Evolutionary conservation across 1,140 invertebrate species (phyloP).

Genomic region (Lordiphosa stackelbergi): DNA sequence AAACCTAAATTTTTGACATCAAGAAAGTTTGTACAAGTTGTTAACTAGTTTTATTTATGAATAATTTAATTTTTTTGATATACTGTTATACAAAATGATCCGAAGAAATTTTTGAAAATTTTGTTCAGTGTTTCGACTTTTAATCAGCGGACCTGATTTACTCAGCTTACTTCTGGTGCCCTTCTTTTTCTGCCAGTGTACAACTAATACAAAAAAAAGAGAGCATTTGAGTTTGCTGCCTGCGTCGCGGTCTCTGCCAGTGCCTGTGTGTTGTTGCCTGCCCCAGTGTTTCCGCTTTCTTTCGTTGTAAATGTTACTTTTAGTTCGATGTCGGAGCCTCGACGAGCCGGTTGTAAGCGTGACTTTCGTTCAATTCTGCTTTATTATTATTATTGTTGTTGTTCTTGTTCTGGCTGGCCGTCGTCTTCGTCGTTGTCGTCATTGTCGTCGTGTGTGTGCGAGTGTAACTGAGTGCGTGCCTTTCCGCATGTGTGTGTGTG

Average conservation of each 20-base stretch:
- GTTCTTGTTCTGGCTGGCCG: constrained; percentile 3
- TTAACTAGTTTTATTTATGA: too few species aligned
- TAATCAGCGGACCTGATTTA: too few species aligned
- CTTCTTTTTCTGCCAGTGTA: constrained; percentile 3
- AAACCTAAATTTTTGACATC: too few species aligned
- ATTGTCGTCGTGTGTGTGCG: constrained; percentile 26
- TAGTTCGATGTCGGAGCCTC: constrained; percentile 71
- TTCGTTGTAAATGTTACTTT: constrained; percentile 74
- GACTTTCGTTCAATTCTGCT: constrained; percentile 72
- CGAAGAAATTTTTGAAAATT: too few species aligned
- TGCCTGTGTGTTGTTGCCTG: constrained; percentile 57
- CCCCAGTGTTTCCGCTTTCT: constrained; percentile 74
- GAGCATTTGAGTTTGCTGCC: constrained; percentile 42
- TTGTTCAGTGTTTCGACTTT: too few species aligned
- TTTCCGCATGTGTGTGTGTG: constrained; percentile 43
- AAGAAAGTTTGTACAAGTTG: too few species aligned
- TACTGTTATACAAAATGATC: too few species aligned
- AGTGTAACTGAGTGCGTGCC: constrained; percentile 10
- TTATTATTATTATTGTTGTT: constrained; percentile 54
- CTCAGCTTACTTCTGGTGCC: too few species aligned
- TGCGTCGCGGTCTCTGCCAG: constrained; percentile 45
- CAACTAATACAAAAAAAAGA: constrained; percentile 23
- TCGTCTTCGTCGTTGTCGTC: constrained; percentile 15
- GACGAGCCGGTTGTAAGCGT: constrained; percentile 69
- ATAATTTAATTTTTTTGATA: too few species aligned